Evolutionary conservation across 2,113 vertebrate species (phyloP).

Genomic region (Martes martes): DNA sequence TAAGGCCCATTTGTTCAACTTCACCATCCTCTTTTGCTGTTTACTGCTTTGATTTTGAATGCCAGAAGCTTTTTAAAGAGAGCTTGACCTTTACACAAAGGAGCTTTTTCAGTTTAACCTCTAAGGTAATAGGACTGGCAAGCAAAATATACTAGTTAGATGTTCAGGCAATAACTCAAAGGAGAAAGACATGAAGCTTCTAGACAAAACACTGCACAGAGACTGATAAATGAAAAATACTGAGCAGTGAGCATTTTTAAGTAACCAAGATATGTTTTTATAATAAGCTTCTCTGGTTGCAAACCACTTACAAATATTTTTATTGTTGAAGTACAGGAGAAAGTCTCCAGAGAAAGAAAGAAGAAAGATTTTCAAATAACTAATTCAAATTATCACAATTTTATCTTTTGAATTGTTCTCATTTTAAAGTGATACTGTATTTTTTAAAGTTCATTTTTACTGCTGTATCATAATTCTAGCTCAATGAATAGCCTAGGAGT

Average conservation of each 20-base stretch:
- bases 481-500: not conserved
- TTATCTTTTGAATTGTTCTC: not conserved
- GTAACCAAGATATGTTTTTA: not conserved
- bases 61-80: constrained; percentile 42
- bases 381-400: constrained; percentile 1
- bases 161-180: constrained; percentile 15
- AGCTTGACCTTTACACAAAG: constrained; percentile 56
- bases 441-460: constrained; percentile 38
- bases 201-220: not conserved
- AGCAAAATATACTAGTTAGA: constrained; percentile 29
- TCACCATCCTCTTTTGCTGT: constrained; percentile 29
- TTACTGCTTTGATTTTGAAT: constrained; percentile 44
- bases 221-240: not conserved
- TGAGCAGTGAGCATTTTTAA: constrained; percentile 7
- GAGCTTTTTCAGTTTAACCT: constrained; percentile 41
- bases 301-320: constrained; percentile 24
- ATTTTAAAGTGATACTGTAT: not conserved
- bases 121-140: constrained; percentile 38
- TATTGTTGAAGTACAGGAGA: not conserved
- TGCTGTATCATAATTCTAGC: constrained; percentile 27
- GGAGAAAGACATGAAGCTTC: constrained; percentile 2
- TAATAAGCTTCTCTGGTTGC: not conserved
- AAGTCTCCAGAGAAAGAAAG: not conserved
- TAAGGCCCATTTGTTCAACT: constrained; percentile 39
- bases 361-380: not conserved